phyloP scores from a whole-genome alignment of 2,888 invertebrate genomes.

The Stegophylla sp. region DNA sequence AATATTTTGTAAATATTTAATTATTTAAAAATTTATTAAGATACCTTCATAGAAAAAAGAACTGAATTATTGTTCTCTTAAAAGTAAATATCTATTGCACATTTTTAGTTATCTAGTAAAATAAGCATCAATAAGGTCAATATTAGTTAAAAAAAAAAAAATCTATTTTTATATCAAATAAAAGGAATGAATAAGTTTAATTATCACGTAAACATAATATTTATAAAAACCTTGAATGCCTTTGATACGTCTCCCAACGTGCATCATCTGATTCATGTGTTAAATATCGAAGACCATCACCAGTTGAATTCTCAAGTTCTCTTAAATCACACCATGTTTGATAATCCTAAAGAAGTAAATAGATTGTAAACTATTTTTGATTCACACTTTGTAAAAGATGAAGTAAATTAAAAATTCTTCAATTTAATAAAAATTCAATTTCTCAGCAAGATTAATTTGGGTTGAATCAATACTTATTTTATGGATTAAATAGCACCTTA shows the following conservation, averaged over 20 bases:
- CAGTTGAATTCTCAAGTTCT: conserved; percentile 75
- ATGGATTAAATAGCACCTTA: no score
- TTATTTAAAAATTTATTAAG: no score
- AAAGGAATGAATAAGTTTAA: neutral
- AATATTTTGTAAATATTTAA: no score
- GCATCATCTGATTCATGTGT: conserved; percentile 93
- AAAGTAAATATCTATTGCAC: neutral
- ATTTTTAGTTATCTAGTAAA: neutral
- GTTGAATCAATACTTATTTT: no score
- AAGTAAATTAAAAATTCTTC: no score
- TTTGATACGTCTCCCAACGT: conserved; percentile 75
- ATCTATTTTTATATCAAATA: neutral
- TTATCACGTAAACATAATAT: neutral
- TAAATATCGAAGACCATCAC: conserved; percentile 75
- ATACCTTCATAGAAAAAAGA: neutral
- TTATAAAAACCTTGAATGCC: conserved; percentile 54
- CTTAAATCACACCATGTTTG: conserved; percentile 95
- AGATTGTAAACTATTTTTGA: no score
- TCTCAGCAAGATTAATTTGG: no score
- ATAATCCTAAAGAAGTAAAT: conserved; percentile 71
- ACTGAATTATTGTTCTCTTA: neutral
- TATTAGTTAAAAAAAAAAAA: neutral
- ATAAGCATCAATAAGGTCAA: neutral
- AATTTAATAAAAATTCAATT: no score
- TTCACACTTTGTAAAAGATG: no score